Percentiles rank a stretch among this genome's conserved stretches.
phyloP scores from a whole-genome alignment of 2,888 invertebrate species.

The Xestobium rufovillosum region DNA sequence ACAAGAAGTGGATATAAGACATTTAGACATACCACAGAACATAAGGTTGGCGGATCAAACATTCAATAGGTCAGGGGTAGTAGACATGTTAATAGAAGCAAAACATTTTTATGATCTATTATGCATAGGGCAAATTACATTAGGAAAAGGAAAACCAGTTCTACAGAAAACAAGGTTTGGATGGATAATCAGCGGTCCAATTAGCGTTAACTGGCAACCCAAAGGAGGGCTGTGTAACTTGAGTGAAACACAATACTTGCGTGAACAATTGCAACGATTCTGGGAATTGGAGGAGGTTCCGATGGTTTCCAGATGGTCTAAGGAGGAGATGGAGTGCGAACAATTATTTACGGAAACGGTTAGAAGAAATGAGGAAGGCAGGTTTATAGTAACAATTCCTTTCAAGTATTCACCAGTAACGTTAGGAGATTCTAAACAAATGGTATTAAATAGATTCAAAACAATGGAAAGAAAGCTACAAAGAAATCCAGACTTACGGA shows the following conservation, averaged over 20 bases:
- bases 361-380: constrained; percentile 16
- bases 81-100: constrained; percentile 14
- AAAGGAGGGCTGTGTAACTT: too few relatives aligned
- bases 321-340: constrained; percentile 24
- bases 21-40: constrained; percentile 9
- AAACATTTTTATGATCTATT: constrained; percentile 7
- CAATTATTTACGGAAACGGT: constrained; percentile 17
- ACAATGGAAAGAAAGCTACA: constrained; percentile 21
- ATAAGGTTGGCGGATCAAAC: constrained; percentile 11
- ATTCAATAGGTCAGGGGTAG: constrained; percentile 5
- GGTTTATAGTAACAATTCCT: constrained; percentile 21
- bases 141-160: too few relatives aligned
- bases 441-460: constrained; percentile 21
- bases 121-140: constrained; percentile 8
- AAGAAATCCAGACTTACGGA: constrained; percentile 10
- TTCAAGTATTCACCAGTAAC: constrained; percentile 6
- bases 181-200: constrained; percentile 22
- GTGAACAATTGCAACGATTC: too few relatives aligned
- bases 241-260: too few relatives aligned
- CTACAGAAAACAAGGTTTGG: constrained; percentile 22
- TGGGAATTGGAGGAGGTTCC: constrained; percentile 23
- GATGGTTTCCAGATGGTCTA: constrained; percentile 7
- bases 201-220: constrained; percentile 1
- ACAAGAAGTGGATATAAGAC: too few relatives aligned
- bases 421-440: constrained; percentile 21